Evolutionary conservation across 2,797 vertebrate genomes (phyloP).

Genomic region (Clarias platycephalus): DNA sequence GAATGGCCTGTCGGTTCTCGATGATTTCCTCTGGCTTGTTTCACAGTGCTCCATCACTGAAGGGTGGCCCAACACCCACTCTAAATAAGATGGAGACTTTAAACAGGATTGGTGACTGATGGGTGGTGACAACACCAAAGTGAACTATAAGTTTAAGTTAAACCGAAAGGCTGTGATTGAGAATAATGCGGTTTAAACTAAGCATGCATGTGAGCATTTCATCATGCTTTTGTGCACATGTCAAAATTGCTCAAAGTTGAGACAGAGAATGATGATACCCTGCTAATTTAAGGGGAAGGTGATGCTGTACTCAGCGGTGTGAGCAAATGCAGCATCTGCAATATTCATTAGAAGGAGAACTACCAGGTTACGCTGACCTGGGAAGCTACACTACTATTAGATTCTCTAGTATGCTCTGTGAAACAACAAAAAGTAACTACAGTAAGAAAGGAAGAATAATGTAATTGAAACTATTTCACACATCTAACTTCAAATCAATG

Average conservation of each 20-base stretch:
- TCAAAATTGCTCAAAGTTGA: constrained; percentile 11
- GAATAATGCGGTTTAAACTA: constrained; percentile 22
- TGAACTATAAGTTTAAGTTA: constrained; percentile 18
- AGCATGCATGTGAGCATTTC: constrained; percentile 27
- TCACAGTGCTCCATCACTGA: constrained; percentile 49
- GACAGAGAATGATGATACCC: constrained; percentile 37
- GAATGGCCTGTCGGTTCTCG: constrained; percentile 70
- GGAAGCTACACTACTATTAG: constrained; percentile 34
- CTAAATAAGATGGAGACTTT: constrained; percentile 40
- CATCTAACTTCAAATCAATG: not conserved
- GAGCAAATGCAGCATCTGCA: constrained; percentile 30
- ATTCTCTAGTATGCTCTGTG: constrained; percentile 15
- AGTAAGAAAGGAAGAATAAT: not conserved
- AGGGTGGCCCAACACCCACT: constrained; percentile 24
- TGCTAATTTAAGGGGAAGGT: constrained; percentile 43
- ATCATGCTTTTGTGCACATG: constrained; percentile 35
- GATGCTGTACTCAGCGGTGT: constrained; percentile 32
- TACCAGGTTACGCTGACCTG: constrained; percentile 27
- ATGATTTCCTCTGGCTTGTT: constrained; percentile 66
- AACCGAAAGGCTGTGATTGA: constrained; percentile 14
- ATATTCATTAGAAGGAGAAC: constrained; percentile 50
- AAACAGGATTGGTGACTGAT: constrained; percentile 7
- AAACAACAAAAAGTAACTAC: not conserved
- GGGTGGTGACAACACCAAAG: constrained; percentile 6
- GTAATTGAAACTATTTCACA: not conserved